Evolutionary conservation across 2,797 vertebrate genomes (phyloP), one percentile per base, ranked within the genome.

Genomic region (Onychomys leucogaster): DNA sequence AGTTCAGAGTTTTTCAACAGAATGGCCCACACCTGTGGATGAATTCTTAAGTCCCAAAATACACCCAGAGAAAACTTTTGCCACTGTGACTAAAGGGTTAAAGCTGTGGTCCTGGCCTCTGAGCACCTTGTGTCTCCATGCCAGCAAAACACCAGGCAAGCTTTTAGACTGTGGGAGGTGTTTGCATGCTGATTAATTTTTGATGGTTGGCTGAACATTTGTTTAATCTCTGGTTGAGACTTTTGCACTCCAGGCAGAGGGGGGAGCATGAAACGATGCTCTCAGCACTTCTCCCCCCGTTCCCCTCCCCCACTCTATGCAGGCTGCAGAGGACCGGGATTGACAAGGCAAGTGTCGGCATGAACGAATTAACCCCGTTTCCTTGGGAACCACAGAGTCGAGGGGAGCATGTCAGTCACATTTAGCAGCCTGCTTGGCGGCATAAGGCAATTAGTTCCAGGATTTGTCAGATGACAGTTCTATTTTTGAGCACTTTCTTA

Each of bases 401-500:
- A 82, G 57, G 67, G 69, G 90, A 95, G 88, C 91, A 94, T 65
- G 93, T 94, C 5, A 59, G 82, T 95, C 95, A 96, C 96, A 59
- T 67, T 81, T 32, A 94, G 84, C 94, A 96, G 91, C 61, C 91
- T 93, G 93, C 77, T 73, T 63, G 1, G 37, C 87, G 77, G 37
- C 87, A 73, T 94, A 93, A 94, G 82, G 89, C 96, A 98, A 86
- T 98, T 97, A 96, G 92, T 90, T 90, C 90, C 88, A 91, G 94
- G 92, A 92, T 94, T 93, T 97, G 91, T 96, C 92, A 90, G 95
- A 92, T 95, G 96, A 94, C 90, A 89, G 85, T 92, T 97, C 94
- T 97, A 96, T 97, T 97, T 97, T 95, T 88, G 94, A 92, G 88
- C 21, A n/a, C 67, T 96, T 97, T 93, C 90, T 96, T 96, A 97